A percentile compares a stretch with the other conserved stretches of the same genome.
Conservation (phyloP, 2,113 vertebrate species). For the Scytalopus superciliaris region DNA sequence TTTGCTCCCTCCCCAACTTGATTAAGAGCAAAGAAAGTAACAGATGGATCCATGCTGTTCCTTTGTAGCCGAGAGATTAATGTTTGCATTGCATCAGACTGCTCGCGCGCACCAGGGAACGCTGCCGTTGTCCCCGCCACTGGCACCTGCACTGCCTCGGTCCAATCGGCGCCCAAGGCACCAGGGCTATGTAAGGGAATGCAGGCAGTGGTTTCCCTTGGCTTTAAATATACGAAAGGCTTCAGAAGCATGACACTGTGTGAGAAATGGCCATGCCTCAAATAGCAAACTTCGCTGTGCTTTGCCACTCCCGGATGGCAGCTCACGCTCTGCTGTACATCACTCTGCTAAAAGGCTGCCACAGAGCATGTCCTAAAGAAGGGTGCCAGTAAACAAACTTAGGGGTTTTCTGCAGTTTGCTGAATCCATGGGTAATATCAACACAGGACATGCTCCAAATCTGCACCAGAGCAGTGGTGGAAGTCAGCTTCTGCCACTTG, state of each 20-base stretch:
- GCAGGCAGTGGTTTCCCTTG: neutral
- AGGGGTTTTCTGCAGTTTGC: neutral
- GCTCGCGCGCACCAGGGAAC: neutral
- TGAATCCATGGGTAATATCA: neutral
- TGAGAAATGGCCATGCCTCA: neutral
- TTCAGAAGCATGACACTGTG: rapidly evolving
- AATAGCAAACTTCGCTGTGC: neutral
- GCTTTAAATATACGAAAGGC: neutral
- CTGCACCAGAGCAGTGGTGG: rapidly evolving
- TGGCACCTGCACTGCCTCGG: neutral
- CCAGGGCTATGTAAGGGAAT: neutral
- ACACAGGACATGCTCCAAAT: neutral
- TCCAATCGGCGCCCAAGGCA: neutral
- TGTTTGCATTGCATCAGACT: slow-evolving; percentile 19
- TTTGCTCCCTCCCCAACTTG: slow-evolving; percentile 38
- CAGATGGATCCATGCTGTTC: slow-evolving; percentile 58
- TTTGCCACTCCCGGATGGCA: neutral
- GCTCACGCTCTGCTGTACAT: neutral
- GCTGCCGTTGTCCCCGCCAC: neutral
- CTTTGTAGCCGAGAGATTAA: slow-evolving; percentile 57
- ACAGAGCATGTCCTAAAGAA: rapidly evolving
- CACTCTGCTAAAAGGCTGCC: neutral
- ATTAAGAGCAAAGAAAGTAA: slow-evolving; percentile 27
- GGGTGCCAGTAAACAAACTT: neutral
- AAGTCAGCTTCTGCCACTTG: neutral